Evolutionary conservation across 2,888 invertebrate genomes (phyloP).

Genomic region (Erynnis tages): DNA sequence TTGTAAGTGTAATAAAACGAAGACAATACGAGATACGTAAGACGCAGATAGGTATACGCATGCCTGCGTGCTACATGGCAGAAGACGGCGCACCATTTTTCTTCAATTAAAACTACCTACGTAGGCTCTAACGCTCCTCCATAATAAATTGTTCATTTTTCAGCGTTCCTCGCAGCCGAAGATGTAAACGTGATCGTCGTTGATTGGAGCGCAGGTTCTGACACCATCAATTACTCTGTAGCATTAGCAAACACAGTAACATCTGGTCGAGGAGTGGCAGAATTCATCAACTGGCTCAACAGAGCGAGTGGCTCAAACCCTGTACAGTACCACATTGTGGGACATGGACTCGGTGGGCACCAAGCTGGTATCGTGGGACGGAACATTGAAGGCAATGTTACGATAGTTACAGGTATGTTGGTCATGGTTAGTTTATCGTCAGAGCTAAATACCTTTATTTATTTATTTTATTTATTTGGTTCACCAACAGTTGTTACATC

Average conservation of each 20-base stretch:
- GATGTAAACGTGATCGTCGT: constrained; percentile 40
- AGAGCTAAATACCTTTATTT: too few species aligned
- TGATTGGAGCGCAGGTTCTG: constrained; percentile 43
- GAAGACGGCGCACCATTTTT: too few species aligned
- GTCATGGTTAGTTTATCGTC: not conserved
- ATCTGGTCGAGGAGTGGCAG: constrained; percentile 16
- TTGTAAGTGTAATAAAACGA: too few species aligned
- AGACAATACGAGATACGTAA: too few species aligned
- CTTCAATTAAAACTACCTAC: too few species aligned
- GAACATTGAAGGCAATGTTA: constrained; percentile 32
- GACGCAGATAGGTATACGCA: too few species aligned
- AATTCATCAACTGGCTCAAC: constrained; percentile 54
- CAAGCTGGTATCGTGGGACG: constrained; percentile 51
- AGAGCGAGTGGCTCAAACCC: constrained; percentile 37
- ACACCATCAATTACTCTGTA: not conserved
- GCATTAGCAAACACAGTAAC: not conserved
- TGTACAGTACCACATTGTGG: constrained; percentile 50
- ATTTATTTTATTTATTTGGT: too few species aligned
- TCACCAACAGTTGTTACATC: too few species aligned
- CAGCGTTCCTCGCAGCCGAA: not conserved
- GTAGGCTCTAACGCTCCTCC: too few species aligned
- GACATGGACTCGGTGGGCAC: constrained; percentile 53
- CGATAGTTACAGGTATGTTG: not conserved
- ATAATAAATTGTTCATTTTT: too few species aligned
- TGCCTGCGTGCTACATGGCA: too few species aligned